Evolutionary conservation across 1,140 invertebrate species (phyloP).

Genomic region (Anthonomus grandis): DNA sequence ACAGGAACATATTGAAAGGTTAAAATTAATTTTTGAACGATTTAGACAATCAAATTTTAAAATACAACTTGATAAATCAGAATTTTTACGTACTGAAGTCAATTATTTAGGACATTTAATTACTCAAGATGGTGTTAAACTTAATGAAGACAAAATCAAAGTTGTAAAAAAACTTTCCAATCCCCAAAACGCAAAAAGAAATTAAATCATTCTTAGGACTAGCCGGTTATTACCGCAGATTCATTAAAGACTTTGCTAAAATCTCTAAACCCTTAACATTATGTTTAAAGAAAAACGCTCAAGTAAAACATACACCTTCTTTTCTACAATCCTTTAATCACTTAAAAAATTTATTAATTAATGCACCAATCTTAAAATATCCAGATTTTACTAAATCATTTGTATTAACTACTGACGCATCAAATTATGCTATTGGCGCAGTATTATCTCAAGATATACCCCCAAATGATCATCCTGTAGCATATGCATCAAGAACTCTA

Average conservation of each 20-base stretch:
- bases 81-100: constrained; percentile 35
- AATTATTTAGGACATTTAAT: constrained; percentile 31
- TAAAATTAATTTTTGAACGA: constrained; percentile 14
- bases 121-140: constrained; percentile 21
- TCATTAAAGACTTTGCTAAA: constrained; percentile 37
- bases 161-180: constrained; percentile 6
- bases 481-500: constrained; percentile 36
- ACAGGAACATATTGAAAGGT: constrained; percentile 16
- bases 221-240: constrained; percentile 33
- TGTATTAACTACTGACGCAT: constrained; percentile 42
- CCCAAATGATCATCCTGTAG: constrained; percentile 32
- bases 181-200: constrained; percentile 14
- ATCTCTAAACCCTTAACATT: constrained; percentile 34
- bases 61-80: constrained; percentile 22
- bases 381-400: constrained; percentile 42
- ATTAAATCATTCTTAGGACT: constrained; percentile 26
- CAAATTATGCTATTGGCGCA: constrained; percentile 37
- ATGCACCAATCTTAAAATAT: constrained; percentile 38
- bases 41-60: constrained; percentile 14
- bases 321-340: constrained; percentile 23
- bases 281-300: constrained; percentile 36
- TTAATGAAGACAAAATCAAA: constrained; percentile 21
- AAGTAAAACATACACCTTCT: constrained; percentile 1
- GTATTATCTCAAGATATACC: constrained; percentile 26
- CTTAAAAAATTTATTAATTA: constrained; percentile 27